A percentile compares a stretch with the other conserved stretches of the same genome.
Evolutionary conservation across 2,888 invertebrate genomes (phyloP).

Genomic region (Drosophila melanosoma): DNA sequence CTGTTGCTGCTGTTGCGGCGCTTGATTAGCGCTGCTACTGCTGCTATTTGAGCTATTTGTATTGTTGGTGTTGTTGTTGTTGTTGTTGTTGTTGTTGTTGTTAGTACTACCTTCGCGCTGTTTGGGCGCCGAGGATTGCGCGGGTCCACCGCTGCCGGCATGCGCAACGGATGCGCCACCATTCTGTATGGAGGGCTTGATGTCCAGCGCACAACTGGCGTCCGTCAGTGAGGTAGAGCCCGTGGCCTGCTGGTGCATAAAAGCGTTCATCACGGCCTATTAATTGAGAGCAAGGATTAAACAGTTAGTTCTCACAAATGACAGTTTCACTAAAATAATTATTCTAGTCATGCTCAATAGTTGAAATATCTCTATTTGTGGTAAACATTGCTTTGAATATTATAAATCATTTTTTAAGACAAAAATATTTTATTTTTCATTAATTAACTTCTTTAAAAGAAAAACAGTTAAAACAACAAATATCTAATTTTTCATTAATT

Average conservation of each 20-base stretch:
- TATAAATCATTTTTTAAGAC: no score
- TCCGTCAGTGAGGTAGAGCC: constrained; percentile 85
- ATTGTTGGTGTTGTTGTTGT: constrained; percentile 73
- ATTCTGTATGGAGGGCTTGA: constrained; percentile 87
- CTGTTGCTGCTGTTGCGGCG: constrained; percentile 74
- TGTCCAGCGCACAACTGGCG: constrained; percentile 87
- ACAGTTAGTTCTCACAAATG: not conserved
- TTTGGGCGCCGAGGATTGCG: constrained; percentile 87
- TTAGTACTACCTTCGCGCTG: constrained; percentile 91
- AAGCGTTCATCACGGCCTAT: constrained; percentile 92
- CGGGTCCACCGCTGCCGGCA: constrained; percentile 58
- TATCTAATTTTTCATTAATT: not conserved
- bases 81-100: constrained; percentile 73
- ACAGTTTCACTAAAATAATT: not conserved
- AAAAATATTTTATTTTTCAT: no score
- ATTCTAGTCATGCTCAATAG: not conserved
- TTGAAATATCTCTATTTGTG: not conserved
- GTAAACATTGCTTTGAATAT: not conserved
- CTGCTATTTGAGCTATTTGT: constrained; percentile 78
- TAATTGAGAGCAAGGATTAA: constrained; percentile 16
- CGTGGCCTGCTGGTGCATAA: constrained; percentile 92
- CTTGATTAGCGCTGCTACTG: constrained; percentile 70
- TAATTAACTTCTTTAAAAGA: no score
- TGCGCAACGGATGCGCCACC: constrained; percentile 74
- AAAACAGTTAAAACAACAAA: not conserved